Evolutionary conservation across 2,113 vertebrate species (phyloP).

Genomic region (Chiloscyllium plagiosum): DNA sequence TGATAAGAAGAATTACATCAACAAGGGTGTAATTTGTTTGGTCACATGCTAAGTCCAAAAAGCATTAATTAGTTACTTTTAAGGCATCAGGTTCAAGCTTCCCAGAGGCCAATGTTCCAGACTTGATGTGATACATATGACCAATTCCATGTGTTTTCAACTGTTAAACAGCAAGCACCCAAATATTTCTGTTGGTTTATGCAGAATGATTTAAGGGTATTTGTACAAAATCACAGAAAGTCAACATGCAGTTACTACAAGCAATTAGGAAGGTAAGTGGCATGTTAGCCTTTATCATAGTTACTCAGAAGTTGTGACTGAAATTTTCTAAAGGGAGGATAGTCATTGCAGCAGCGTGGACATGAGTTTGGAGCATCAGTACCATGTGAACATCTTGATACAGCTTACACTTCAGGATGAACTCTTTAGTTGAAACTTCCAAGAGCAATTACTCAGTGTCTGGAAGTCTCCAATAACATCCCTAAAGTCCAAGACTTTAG

Average conservation of each 20-base stretch:
- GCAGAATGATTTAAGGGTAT: neutral
- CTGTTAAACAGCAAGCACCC: neutral
- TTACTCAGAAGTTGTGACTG: too few species aligned
- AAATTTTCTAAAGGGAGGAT: too few species aligned
- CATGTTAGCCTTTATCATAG: neutral
- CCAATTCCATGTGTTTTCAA: neutral
- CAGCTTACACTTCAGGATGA: too few species aligned
- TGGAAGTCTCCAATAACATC: too few species aligned
- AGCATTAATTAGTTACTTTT: slow-evolving; percentile 8
- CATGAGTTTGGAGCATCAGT: too few species aligned
- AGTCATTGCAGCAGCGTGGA: too few species aligned
- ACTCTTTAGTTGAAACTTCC: too few species aligned
- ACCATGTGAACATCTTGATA: too few species aligned
- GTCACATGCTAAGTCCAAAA: neutral
- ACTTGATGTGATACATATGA: neutral
- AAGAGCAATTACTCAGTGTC: too few species aligned
- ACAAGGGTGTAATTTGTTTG: neutral
- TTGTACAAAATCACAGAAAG: neutral
- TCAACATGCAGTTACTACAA: neutral
- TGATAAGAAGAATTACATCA: neutral
- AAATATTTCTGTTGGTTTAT: neutral
- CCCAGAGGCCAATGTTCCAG: neutral
- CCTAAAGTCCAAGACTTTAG: too few species aligned
- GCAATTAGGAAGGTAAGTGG: neutral
- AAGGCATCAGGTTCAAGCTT: neutral